These are phyloP conservation scores for Trypoxylon attenuatum DNA, from an alignment of 2,888 invertebrate genomes.

Conservation along the genomic window DNA sequence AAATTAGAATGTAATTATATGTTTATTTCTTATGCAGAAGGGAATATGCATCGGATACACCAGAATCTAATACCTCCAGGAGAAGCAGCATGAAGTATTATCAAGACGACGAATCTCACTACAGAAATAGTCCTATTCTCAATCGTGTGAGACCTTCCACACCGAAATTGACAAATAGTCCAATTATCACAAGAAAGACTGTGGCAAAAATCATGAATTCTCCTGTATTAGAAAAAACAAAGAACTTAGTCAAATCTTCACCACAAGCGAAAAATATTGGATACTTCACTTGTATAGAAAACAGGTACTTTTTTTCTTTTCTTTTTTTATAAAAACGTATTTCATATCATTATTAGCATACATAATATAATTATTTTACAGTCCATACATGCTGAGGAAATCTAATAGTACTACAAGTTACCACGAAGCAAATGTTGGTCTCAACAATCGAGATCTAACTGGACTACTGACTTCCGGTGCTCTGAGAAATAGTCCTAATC, in stretches of 20 bases:
- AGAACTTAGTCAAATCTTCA: constrained; percentile 53
- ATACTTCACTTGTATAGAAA: constrained; percentile 66
- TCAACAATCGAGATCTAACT: constrained; percentile 50
- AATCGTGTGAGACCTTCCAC: constrained; percentile 59
- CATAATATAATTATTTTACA: constrained; percentile 26
- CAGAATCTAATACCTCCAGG: constrained; percentile 64
- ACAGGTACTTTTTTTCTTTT: constrained; percentile 59
- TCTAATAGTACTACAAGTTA: constrained; percentile 66
- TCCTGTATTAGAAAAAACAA: constrained; percentile 60
- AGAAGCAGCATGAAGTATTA: constrained; percentile 58
- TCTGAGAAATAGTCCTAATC: constrained; percentile 57
- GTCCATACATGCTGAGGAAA: constrained; percentile 67
- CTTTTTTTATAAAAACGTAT: too few species aligned
- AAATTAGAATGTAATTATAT: not conserved
- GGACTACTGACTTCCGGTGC: constrained; percentile 40
- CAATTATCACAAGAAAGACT: constrained; percentile 61
- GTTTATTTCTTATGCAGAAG: constrained; percentile 38
- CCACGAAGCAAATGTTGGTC: constrained; percentile 52
- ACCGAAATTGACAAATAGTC: constrained; percentile 66
- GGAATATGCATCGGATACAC: constrained; percentile 61
- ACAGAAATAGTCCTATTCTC: constrained; percentile 64
- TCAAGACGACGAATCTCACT: constrained; percentile 55
- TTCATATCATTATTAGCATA: not conserved
- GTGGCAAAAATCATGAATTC: constrained; percentile 56
- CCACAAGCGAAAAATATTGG: constrained; percentile 62